Base-by-base conservation (phyloP, 2,888 invertebrate genomes). In the Catotricha subobsoleta region DNA sequence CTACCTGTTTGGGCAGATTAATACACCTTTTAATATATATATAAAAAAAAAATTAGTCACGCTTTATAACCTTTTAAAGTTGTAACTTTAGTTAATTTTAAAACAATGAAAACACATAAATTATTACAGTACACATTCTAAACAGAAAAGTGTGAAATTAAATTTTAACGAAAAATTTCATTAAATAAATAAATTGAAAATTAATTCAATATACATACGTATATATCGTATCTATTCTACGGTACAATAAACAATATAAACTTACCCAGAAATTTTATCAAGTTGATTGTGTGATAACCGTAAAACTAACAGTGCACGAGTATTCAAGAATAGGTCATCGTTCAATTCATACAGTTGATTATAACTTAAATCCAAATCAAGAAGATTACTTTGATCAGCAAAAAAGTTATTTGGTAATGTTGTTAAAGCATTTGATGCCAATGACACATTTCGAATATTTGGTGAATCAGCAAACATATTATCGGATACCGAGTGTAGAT, bases 241-340 rank as follows among this genome's bases (percentile, higher is more conserved):
- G n/a, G n/a, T n/a, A n/a, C n/a, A n/a, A n/a, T n/a, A n/a, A n/a
- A n/a, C n/a, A 33, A 30, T n/a, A 44, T 55, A 51, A 46, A 64
- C 68, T 65, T 59, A 74, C 73, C 65, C 62, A 45, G 69, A 64
- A 46, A 81, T 69, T 43, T 64, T 65, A 1, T 58, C 59, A 29
- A 81, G 57, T 18, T 62, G 62, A 58, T 88, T 88, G 44, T 71
- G 59, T 27, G 72, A 69, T 39, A 88, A 60, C 53, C 74, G 67
- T 9, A 86, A 58, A 16, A 54, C 64, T 49, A 67, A 64, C 46
- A 86, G 57, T 43, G 69, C 67, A 2, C 58, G 59, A 43, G 74
- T 61, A 13, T 68, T 60, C 4, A 58, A 57, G 53, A 81, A 79
- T 38, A 79, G 49, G 38, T 63, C 64, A 28, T 73, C 67, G 15